A percentile compares a stretch with the other conserved stretches of the same genome.
Evolutionary conservation across 2,888 invertebrate genomes (phyloP).

Genomic region (Salpingus planirostris): DNA sequence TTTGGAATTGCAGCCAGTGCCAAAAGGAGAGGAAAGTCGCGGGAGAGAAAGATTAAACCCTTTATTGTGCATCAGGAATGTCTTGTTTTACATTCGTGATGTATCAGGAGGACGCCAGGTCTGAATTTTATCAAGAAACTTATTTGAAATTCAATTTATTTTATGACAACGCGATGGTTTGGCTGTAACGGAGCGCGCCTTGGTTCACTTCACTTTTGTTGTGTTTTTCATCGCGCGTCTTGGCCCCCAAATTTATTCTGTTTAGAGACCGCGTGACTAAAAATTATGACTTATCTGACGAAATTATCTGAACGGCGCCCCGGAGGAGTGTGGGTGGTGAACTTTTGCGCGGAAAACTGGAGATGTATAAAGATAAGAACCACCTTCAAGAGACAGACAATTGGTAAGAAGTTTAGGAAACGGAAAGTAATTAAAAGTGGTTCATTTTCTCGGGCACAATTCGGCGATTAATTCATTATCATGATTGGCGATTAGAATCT

Average conservation of each 20-base stretch:
- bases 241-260: slow-evolving; percentile 7
- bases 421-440: slow-evolving; percentile 37
- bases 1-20: too few relatives aligned
- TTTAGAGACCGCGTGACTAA: slow-evolving; percentile 6
- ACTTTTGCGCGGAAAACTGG: background rate
- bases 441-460: slow-evolving; percentile 35
- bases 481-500: slow-evolving; percentile 43
- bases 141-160: slow-evolving; percentile 30
- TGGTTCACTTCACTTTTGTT: slow-evolving; percentile 9
- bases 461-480: slow-evolving; percentile 43
- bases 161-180: slow-evolving; percentile 21
- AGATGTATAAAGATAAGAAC: slow-evolving; percentile 1
- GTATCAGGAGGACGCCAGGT: slow-evolving; percentile 15
- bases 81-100: slow-evolving; percentile 15
- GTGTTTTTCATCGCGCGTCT: slow-evolving; percentile 4
- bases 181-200: slow-evolving; percentile 9
- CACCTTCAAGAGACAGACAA: slow-evolving; percentile 2
- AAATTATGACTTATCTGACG: slow-evolving; percentile 6
- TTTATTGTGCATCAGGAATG: slow-evolving; percentile 12
- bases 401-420: slow-evolving; percentile 24
- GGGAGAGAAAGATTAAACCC: slow-evolving; percentile 12
- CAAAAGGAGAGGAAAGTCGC: background rate
- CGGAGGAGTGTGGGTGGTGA: too few relatives aligned
- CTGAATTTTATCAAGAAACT: slow-evolving; percentile 25
- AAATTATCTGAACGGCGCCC: slow-evolving; percentile 5